Evolutionary conservation across 2,113 vertebrate genomes (phyloP), one percentile per base, ranked within the genome.

Genomic region (Xerus inauris): DNA sequence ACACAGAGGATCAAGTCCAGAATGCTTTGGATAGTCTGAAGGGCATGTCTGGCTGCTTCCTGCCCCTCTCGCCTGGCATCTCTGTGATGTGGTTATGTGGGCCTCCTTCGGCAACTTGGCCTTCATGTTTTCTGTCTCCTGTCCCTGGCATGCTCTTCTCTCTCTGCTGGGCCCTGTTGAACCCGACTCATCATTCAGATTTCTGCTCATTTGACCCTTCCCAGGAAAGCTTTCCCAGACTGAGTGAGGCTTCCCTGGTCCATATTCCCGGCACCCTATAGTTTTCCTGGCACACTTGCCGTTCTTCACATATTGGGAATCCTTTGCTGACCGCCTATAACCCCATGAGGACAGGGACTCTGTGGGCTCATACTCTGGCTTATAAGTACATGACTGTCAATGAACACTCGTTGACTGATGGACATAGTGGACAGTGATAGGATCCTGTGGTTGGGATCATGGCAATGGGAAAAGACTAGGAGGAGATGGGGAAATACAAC

Each of bases 221-320:
- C 38, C 20, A 11, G 1, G 10, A 67, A 81, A 38, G 19, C 54
- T 14, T 62, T 30, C 49, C 32, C 7, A 7, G 84, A 62, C n/a
- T 14, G 5, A n/a, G 54, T 38, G 8, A 42, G 54, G 24, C 10
- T 40, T 22, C 38, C 54, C 47, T 0, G 26, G 8, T 49, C 17
- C 11, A 0, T 0, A 17, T 6, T 59, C 13, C 75, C 20, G 30
- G 75, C 35, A 3, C 26, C 67, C 4, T 35, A 0, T 2, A 0
- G 38, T 32, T n/a, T 49, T 76, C 79, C 81, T 24, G 45, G 5
- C 20, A 16, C 20, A 14, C 24, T 26, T 57, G 35, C n/a, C 38
- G 42, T 54, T 47, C 32, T 38, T 67, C 8, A 14, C 35, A 1
- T 7, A 5, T 51, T 38, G 42, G 14, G 38, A 9, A 30, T 28